These are phyloP conservation scores for Xiphydria camelus DNA, from an alignment of 2,888 invertebrate genomes.

Conservation along the genomic window DNA sequence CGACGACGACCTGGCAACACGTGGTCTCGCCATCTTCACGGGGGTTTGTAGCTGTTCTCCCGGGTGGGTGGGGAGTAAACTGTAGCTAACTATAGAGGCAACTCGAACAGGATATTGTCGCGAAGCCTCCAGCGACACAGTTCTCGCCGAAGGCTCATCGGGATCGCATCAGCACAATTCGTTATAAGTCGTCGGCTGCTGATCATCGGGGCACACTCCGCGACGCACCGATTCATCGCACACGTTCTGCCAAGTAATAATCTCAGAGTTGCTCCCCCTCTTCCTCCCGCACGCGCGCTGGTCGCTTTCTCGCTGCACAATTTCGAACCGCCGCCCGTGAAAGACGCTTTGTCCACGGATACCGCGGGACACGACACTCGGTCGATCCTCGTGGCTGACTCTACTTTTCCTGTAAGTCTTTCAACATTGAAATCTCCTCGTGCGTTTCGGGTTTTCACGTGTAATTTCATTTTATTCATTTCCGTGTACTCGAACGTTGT, in stretches of 20 bases:
- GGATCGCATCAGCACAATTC: conserved; percentile 41
- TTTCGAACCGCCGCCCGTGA: too few species aligned
- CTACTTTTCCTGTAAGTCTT: conserved; percentile 16
- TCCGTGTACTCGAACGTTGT: too few species aligned
- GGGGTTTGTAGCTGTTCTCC: not conserved
- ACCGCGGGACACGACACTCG: too few species aligned
- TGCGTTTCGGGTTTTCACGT: conserved; percentile 10
- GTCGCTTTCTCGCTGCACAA: conserved; percentile 9
- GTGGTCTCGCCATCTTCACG: conserved; percentile 1
- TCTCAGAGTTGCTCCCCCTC: too few species aligned
- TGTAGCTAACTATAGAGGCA: conserved; percentile 54
- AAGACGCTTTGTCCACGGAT: too few species aligned
- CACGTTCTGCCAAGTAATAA: conserved; percentile 13
- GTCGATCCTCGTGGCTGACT: not conserved
- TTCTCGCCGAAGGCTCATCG: conserved; percentile 50
- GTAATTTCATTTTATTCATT: conserved; percentile 10
- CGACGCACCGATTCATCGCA: not conserved
- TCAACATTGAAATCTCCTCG: too few species aligned
- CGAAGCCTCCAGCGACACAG: conserved; percentile 52
- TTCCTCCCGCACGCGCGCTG: too few species aligned
- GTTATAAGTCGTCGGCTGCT: conserved; percentile 6
- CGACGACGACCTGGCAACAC: too few species aligned
- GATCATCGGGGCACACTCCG: conserved; percentile 7
- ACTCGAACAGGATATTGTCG: conserved; percentile 51
- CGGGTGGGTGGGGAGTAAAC: conserved; percentile 39